phyloP scores from a whole-genome alignment of 1,140 invertebrate species.

The Musca vetustissima region DNA sequence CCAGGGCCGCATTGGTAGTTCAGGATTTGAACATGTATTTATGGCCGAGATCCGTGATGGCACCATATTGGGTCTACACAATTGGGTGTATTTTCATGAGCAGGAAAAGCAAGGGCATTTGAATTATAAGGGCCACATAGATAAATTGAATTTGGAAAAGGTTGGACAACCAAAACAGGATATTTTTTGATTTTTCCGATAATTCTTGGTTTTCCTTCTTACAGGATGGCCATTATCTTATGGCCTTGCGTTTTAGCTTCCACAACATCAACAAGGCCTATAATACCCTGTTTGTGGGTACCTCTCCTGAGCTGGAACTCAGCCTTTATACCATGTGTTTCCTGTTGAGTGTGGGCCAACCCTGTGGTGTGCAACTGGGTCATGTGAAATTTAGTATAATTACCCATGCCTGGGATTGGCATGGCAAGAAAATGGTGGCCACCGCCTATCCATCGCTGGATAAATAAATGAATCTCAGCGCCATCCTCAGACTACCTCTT shows the following conservation, averaged over 20 bases:
- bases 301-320: conserved; percentile 90
- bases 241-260: conserved; percentile 68
- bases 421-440: conserved; percentile 73
- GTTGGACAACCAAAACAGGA: no score
- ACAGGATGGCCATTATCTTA: conserved; percentile 38
- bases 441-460: conserved; percentile 73
- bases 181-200: no score
- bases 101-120: conserved; percentile 68
- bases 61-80: conserved; percentile 78
- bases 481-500: no score
- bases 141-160: conserved; percentile 67
- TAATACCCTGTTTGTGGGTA: conserved; percentile 81
- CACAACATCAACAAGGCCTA: conserved; percentile 73
- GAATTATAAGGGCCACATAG: conserved; percentile 80
- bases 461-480: conserved; percentile 7
- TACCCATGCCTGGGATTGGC: conserved; percentile 69
- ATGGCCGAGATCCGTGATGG: conserved; percentile 76
- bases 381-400: conserved; percentile 68
- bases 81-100: conserved; percentile 81
- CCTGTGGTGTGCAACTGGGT: conserved; percentile 71
- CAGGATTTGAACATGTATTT: conserved; percentile 88
- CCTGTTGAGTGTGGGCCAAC: conserved; percentile 65
- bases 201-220: neutral
- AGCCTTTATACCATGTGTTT: conserved; percentile 87
- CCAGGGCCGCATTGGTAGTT: conserved; percentile 72